These are phyloP conservation scores for Solea senegalensis DNA, from an alignment of 2,113 vertebrate genomes.

Conservation along the genomic window DNA sequence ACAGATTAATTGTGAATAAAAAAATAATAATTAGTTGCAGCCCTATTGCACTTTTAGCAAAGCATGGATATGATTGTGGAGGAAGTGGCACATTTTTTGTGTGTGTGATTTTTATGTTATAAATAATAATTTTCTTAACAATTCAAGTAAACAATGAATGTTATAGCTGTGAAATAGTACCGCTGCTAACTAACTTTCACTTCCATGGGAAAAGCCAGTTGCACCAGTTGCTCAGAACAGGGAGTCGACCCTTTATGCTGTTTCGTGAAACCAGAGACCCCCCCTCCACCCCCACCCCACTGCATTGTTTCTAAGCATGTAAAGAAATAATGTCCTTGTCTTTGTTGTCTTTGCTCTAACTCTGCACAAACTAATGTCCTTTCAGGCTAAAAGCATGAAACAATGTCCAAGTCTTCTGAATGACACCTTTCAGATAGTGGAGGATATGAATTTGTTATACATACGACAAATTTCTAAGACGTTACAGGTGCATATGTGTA, in stretches of 20 bases:
- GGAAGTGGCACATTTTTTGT: too few species aligned
- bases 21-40: too few species aligned
- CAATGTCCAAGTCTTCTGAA: constrained; percentile 49
- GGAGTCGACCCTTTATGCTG: constrained; percentile 4
- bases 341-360: constrained; percentile 1
- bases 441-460: constrained; percentile 66
- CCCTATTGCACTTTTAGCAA: too few species aligned
- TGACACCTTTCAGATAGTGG: constrained; percentile 54
- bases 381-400: constrained; percentile 55
- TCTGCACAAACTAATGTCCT: constrained; percentile 24
- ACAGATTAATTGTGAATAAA: too few species aligned
- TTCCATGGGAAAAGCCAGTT: not conserved
- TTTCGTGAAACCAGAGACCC: constrained; percentile 13
- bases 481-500: constrained; percentile 54
- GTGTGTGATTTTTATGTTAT: too few species aligned
- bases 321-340: not conserved
- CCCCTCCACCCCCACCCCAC: not conserved
- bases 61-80: too few species aligned
- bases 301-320: constrained; percentile 3
- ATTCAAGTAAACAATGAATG: too few species aligned
- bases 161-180: too few species aligned
- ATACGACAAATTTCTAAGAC: constrained; percentile 68
- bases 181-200: too few species aligned
- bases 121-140: too few species aligned
- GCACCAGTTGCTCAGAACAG: not conserved